Evolutionary conservation across 2,888 invertebrate genomes (phyloP), one percentile per base, ranked within the genome.

Genomic region (Meandrusa payeni): DNA sequence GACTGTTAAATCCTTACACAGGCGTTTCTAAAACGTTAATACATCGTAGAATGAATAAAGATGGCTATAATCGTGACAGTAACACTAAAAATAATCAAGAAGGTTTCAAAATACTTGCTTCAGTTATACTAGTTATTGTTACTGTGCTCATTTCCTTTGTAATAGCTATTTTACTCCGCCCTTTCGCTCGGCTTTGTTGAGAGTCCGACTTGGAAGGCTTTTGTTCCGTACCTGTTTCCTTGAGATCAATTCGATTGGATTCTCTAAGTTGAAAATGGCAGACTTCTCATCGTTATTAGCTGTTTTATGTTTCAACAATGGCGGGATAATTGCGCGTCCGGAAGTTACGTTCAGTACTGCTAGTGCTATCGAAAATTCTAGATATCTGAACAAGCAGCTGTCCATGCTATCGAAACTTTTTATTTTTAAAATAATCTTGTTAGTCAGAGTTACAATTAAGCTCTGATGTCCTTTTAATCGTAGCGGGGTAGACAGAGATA

Each of bases 241-340:
- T 11, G 24, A 43, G 31, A 43, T 38, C 43, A 38, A 43, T 32
- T 43, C 37, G 37, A 43, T 37, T 38, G 43, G 37, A 26, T 41
- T 41, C 26, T 31, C 19, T 12, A 24, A 41, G 40, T 24, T 36
- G 23, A 17, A 42, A 42, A 41, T 27, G 41, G 29, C 26, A 10
- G 17, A 13, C 19, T 1, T 5, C 31, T 37, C 37, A 12, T 36
- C 23, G 42, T 37, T 38, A 38, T 43, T 38, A 43, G 37, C 37
- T 27, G 37, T 43, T 26, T 42, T 36, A 23, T 38, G 20, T 32
- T 43, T 43, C 6, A 32, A 43, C 13, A 43, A 38, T 15, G 31
- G 10, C 22, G 10, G 3, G 13, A 28, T 42, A 36, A 36, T 41
- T 24, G 12, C 23, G n/a, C 28, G 6, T 19, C 17, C 29, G n/a